Conservation (phyloP, 2,888 invertebrate species). For the Lasius platythorax region DNA sequence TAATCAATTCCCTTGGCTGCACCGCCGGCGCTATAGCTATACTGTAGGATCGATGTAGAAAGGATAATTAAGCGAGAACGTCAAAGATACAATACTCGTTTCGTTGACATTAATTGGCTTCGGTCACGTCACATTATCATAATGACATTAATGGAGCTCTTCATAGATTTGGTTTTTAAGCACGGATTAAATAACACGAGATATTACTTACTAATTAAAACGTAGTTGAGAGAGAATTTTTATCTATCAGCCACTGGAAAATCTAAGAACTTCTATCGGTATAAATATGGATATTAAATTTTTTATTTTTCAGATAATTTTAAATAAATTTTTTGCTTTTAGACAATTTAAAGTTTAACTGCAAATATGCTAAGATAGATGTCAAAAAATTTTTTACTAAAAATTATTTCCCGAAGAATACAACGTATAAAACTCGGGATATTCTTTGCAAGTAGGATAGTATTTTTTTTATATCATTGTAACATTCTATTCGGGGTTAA, state of each 20-base stretch:
- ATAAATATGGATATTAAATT: neutral
- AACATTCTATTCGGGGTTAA: neutral
- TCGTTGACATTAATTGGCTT: conserved; percentile 49
- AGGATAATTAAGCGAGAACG: conserved; percentile 67
- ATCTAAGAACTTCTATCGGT: neutral
- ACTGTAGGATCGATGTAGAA: conserved; percentile 61
- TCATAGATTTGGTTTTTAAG: conserved; percentile 1
- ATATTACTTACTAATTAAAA: conserved; percentile 11
- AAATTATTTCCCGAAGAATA: neutral
- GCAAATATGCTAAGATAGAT: neutral
- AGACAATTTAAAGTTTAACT: neutral
- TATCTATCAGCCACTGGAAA: neutral
- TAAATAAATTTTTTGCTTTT: neutral
- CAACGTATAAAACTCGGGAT: neutral
- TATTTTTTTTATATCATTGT: neutral
- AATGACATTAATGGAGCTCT: conserved; percentile 13
- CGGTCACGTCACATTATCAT: conserved; percentile 19
- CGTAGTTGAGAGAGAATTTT: neutral
- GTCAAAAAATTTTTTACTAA: neutral
- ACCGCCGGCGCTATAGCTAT: conserved; percentile 56
- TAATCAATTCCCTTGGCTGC: conserved; percentile 67
- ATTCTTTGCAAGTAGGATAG: neutral
- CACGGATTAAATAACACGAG: neutral
- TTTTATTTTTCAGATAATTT: neutral
- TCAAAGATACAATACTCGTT: conserved; percentile 42